Evolutionary conservation across 2,113 vertebrate species (phyloP).

Genomic region (Leucoraja erinaceus): DNA sequence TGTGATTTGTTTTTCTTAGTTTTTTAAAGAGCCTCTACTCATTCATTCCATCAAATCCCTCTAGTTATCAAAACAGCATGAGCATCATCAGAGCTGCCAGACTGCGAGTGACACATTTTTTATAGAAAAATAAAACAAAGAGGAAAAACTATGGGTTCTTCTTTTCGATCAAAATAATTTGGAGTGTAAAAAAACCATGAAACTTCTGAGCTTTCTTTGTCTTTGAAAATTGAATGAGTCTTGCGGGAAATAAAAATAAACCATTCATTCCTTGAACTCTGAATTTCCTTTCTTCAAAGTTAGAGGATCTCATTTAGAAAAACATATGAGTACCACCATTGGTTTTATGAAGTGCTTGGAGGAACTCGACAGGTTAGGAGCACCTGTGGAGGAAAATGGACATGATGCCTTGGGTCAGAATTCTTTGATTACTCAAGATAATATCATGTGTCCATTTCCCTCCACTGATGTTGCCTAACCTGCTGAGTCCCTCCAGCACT

Average conservation of each 20-base stretch:
- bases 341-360: too few relatives aligned
- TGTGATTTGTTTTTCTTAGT: neutral
- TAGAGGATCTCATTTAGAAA: neutral
- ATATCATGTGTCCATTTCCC: too few relatives aligned
- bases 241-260: neutral
- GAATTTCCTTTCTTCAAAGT: neutral
- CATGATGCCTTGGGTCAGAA: too few relatives aligned
- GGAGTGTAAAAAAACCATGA: neutral
- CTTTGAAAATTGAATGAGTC: neutral
- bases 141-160: neutral
- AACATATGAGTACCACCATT: neutral
- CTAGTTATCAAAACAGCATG: neutral
- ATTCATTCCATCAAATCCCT: neutral
- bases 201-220: too few relatives aligned
- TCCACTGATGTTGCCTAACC: too few relatives aligned
- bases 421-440: too few relatives aligned
- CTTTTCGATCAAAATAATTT: neutral
- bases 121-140: neutral
- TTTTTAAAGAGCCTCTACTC: neutral
- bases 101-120: neutral
- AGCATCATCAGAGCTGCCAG: neutral
- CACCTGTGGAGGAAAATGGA: too few relatives aligned
- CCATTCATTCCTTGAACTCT: neutral
- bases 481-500: too few relatives aligned
- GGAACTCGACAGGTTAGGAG: too few relatives aligned